Percentiles rank a stretch among this genome's conserved stretches.
phyloP scores from a whole-genome alignment of 92 coral and sea anemone species.

The Zoanthus sansibaricus region DNA sequence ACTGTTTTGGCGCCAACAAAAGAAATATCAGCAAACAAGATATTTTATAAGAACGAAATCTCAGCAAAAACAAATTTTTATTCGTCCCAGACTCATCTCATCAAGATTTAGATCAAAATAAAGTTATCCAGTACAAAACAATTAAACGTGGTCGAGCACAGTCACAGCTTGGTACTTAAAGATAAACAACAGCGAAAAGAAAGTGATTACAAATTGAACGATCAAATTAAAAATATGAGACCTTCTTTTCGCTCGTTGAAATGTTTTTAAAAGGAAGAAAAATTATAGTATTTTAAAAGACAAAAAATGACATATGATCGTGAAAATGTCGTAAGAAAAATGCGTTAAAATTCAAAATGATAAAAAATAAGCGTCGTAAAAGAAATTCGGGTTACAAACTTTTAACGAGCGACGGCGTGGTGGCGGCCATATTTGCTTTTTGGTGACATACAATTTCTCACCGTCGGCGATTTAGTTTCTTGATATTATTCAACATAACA shows the following conservation, averaged over 20 bases:
- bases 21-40: neutral
- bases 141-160: neutral
- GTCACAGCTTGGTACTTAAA: neutral
- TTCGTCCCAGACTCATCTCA: neutral
- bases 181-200: constrained; percentile 1
- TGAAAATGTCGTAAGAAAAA: neutral
- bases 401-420: constrained; percentile 34
- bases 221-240: constrained; percentile 6
- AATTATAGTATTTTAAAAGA: neutral
- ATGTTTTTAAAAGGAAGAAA: neutral
- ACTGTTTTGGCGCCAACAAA: neutral
- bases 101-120: neutral
- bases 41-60: neutral
- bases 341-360: neutral
- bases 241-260: neutral
- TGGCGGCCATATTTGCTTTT: constrained; percentile 38
- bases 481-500: neutral
- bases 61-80: neutral
- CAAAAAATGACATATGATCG: neutral
- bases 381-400: neutral
- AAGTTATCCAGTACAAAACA: neutral
- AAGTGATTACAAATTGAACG: neutral
- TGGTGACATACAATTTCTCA: neutral
- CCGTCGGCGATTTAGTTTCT: neutral
- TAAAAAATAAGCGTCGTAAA: neutral